These are phyloP conservation scores for Arctocebus calabarensis DNA, from an alignment of 2,797 vertebrate genomes.

Conservation along the genomic window DNA sequence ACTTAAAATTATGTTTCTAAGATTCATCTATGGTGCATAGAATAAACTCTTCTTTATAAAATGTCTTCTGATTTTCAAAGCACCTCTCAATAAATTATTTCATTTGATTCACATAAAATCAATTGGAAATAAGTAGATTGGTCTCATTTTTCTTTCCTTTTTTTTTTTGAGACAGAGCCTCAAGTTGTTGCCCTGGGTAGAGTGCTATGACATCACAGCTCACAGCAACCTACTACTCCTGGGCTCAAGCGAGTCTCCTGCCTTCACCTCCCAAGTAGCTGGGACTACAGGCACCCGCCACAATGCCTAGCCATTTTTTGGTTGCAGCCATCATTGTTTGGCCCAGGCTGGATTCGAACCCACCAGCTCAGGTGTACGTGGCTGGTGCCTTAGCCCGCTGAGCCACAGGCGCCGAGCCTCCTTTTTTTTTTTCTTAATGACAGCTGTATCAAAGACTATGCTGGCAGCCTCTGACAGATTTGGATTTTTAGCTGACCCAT, in stretches of 20 bases:
- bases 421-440: no score
- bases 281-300: no score
- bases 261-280: no score
- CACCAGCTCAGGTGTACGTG: no score
- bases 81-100: neutral
- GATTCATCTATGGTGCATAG: neutral
- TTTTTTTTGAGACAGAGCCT: neutral
- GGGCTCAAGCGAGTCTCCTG: no score
- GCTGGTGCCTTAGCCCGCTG: no score
- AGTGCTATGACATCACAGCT: no score
- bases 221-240: no score
- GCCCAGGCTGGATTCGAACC: neutral
- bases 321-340: no score
- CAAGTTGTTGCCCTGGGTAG: no score
- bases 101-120: constrained; percentile 7
- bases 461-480: neutral
- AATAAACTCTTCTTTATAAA: constrained; percentile 28
- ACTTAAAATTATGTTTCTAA: neutral
- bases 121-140: neutral
- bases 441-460: neutral
- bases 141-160: neutral
- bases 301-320: no score
- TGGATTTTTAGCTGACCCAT: neutral
- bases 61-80: neutral
- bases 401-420: no score